Evolutionary conservation across 2,888 invertebrate species (phyloP), one percentile per base, ranked within the genome.

Genomic region (Drosophila subsilvestris): DNA sequence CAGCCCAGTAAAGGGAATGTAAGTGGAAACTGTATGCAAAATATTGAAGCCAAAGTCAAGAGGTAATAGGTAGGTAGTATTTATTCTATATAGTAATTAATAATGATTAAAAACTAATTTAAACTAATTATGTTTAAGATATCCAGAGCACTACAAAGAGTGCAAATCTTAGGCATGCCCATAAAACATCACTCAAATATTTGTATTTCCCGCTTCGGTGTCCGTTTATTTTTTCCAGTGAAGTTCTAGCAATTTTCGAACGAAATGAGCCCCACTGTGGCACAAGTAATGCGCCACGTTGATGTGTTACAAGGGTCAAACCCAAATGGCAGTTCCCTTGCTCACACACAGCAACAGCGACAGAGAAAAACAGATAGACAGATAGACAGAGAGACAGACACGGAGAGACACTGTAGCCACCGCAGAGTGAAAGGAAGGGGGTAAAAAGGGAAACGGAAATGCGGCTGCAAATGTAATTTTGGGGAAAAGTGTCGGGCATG

Each of bases 251-350:
- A 2, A 37, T 37, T 37, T 37, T 37, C 2, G 5, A 14, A 5
- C 0, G 37, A 3, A 37, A 37, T 37, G 37, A 9, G 37, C 37
- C 37, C 44, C 61, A 61, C 47, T 58, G 61, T 61, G 58, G n/a
- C 25, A 22, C 32, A 57, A 10, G 3, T 58, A 61, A 58, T 20
- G 25, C 32, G 47, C 25, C 25, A 2, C 45, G 58, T 17, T 44
- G 22, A 17, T 60, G 56, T 44, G 60, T 29, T 27, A 17, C 57
- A 32, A 45, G 60, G 60, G 60, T 45, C 22, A 61, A 45, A 32
- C 25, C 45, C 45, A 58, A 61, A 61, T 61, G 61, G 58, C 61
- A 58, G 47, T 61, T 47, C 45, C 61, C 29, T 5, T 3, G 3
- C 50, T 17, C 9, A 14, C 27, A 27, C n/a, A 37, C 14, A 7